phyloP scores from a whole-genome alignment of 2,888 invertebrate species.

The Dione juno region DNA sequence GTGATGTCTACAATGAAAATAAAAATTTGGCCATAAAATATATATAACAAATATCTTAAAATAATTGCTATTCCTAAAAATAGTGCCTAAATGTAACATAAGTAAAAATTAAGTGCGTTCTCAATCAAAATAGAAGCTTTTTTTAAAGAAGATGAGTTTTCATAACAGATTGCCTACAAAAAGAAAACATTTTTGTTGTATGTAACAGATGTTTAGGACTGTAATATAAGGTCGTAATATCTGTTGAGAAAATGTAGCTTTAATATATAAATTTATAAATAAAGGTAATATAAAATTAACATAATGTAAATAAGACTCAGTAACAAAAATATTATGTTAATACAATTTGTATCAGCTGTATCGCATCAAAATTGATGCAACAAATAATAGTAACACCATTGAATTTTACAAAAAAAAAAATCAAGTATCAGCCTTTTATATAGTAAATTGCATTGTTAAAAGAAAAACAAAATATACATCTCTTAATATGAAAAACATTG shows the following conservation, averaged over 20 bases:
- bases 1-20: slow-evolving; percentile 18
- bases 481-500: background rate
- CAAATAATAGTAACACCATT: no score
- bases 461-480: background rate
- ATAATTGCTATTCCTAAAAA: background rate
- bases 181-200: background rate
- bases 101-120: background rate
- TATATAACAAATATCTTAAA: slow-evolving; percentile 5
- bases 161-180: background rate
- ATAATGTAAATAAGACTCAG: background rate
- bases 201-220: no score
- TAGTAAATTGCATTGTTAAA: no score
- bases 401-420: no score
- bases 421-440: no score
- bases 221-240: background rate
- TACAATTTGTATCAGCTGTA: no score
- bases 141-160: background rate
- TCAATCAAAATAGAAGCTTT: background rate
- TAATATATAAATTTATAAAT: background rate
- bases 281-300: background rate
- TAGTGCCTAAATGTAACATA: background rate
- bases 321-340: background rate
- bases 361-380: no score
- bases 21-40: slow-evolving; percentile 4
- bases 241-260: background rate